Base-by-base conservation (phyloP, 2,113 vertebrate species). In the Elanus axillaris region DNA sequence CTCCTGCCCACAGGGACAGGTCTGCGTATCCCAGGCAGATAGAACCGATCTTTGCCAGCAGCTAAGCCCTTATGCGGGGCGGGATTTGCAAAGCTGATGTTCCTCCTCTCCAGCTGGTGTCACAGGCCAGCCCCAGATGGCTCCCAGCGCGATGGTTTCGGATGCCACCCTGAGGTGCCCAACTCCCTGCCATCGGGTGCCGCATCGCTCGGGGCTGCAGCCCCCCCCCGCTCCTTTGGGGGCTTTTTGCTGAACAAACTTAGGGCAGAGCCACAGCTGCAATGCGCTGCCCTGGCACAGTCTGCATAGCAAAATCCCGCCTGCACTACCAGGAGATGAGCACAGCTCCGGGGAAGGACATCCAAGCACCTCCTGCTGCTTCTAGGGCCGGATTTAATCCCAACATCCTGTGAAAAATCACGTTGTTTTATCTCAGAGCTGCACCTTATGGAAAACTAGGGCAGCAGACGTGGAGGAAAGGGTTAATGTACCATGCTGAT, bases 401-500 rank as follows among this genome's bases (percentile, higher is more conserved):
- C 29, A 31, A 90, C 71, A 88, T 40, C 67, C 23, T 78, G 75
- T 23, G 8, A 34, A 79, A 94, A 59, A 55, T 73, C 36, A 31
- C 66, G 15, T 67, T 90, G 42, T 75, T 94, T 83, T 84, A 82
- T 81, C 68, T 83, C 66, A 80, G 1, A 8, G 11, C 29, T 83
- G 11, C 32, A 69, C 56, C 56, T 96, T 75, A n/a, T 45, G 38
- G 80, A 90, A 96, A 94, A 86, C 66, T 32, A 94, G 45, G 56
- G n/a, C 52, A 89, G 85, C 55, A 93, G 75, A 94, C 48, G 52
- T 66, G 42, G 42, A 95, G 38, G 92, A 90, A 97, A 92, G 96
- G 71, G 94, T 95, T 91, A 94, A 93, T 87, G 63, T 68, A 86
- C 66, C 79, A 43, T 82, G 68, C 62, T 78, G 90, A 94, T 93